phyloP scores from a whole-genome alignment of 2,113 vertebrate species.

The Vidua macroura region DNA sequence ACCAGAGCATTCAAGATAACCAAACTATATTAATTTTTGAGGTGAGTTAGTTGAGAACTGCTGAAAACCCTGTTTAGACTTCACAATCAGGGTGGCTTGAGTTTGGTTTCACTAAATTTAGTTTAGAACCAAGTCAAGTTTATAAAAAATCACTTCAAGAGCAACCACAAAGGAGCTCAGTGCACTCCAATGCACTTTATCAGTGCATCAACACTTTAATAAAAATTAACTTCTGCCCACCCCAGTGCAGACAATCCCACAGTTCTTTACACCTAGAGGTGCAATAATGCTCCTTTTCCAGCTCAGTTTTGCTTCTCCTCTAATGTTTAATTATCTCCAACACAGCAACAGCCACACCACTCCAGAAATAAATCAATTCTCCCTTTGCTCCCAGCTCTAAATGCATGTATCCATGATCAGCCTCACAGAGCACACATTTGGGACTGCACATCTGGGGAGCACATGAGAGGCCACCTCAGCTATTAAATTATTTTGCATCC shows the following conservation, averaged over 20 bases:
- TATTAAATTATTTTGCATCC: neutral
- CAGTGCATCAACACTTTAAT: neutral
- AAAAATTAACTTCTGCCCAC: neutral
- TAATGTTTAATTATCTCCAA: neutral
- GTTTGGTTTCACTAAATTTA: neutral
- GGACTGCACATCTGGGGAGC: constrained; percentile 52
- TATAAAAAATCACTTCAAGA: neutral
- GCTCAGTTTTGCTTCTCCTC: neutral
- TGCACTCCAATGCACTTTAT: neutral
- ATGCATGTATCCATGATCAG: neutral
- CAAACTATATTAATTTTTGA: neutral
- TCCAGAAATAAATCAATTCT: neutral
- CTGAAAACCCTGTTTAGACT: neutral
- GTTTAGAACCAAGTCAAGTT: neutral
- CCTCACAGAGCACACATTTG: neutral
- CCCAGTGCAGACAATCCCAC: neutral
- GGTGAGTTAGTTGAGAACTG: neutral
- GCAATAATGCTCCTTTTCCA: neutral
- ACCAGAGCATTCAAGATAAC: neutral
- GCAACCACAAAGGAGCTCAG: neutral
- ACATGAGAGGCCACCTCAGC: constrained; percentile 1
- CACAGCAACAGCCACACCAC: neutral
- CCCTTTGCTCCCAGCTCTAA: constrained; percentile 12
- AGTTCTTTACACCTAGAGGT: neutral
- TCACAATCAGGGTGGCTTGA: neutral